Evolutionary conservation across 2,888 invertebrate genomes (phyloP).

Genomic region (Agrenia bidenticulata): DNA sequence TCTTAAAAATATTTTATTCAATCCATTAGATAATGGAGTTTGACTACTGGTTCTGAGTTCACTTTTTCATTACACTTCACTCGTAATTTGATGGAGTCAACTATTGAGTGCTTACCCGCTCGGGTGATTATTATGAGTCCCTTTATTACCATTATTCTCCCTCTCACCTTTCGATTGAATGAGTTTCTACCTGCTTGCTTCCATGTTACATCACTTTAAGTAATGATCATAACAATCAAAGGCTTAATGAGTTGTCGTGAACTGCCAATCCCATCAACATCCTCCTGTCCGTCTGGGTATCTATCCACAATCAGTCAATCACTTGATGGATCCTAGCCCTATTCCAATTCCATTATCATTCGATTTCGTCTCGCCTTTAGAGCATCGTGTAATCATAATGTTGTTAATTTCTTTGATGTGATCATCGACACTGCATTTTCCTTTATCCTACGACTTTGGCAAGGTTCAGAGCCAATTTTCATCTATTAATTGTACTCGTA

Average conservation of each 20-base stretch:
- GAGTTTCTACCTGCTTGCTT: background rate
- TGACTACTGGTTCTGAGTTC: conserved; percentile 49
- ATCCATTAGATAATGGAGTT: conserved; percentile 52
- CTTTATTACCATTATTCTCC: conserved; percentile 13
- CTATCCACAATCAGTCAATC: background rate
- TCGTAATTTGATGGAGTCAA: conserved; percentile 20
- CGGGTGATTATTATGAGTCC: conserved; percentile 4
- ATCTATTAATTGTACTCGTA: no score
- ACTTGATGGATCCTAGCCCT: background rate
- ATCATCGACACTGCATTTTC: no score
- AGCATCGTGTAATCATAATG: no score
- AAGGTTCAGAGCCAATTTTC: no score
- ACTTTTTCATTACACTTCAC: background rate
- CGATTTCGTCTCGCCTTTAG: background rate
- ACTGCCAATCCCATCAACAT: conserved; percentile 43
- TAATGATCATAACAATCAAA: conserved; percentile 37
- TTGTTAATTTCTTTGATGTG: no score
- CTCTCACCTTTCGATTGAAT: conserved; percentile 15
- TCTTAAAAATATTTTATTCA: conserved; percentile 3
- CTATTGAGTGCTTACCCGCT: conserved; percentile 22
- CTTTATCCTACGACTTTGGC: no score
- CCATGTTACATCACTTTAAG: conserved; percentile 8
- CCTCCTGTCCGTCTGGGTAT: conserved; percentile 8
- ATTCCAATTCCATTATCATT: background rate
- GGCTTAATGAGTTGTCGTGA: conserved; percentile 43